phyloP scores from a whole-genome alignment of 2,888 invertebrate genomes.

The Drosophila mettleri region DNA sequence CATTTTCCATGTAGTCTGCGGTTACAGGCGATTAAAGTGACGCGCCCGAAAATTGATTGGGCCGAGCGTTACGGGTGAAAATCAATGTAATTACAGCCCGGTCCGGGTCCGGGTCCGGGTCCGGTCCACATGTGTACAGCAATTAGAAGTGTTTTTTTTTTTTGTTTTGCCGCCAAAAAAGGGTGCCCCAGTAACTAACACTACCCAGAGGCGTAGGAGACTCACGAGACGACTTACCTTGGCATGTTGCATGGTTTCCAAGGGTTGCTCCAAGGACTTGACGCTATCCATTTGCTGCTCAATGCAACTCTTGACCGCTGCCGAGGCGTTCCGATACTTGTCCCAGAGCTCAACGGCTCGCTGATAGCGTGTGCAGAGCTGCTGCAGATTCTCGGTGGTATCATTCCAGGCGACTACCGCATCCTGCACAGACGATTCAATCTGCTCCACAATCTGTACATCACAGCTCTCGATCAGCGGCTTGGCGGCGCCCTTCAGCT shows the following conservation, averaged over 20 bases:
- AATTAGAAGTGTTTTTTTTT: constrained; percentile 61
- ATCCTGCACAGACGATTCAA: constrained; percentile 91
- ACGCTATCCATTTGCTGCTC: constrained; percentile 91
- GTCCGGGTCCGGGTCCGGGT: constrained; percentile 36
- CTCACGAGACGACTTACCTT: constrained; percentile 87
- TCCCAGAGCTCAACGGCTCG: constrained; percentile 93
- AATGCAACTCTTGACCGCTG: constrained; percentile 90
- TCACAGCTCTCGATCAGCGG: constrained; percentile 90
- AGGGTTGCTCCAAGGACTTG: constrained; percentile 88
- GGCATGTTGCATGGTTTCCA: constrained; percentile 89
- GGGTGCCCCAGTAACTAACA: no score
- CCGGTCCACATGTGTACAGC: constrained; percentile 32
- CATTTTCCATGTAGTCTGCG: constrained; percentile 39
- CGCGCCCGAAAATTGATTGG: constrained; percentile 68
- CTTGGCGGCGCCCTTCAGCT: constrained; percentile 89
- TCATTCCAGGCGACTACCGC: constrained; percentile 92
- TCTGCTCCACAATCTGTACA: constrained; percentile 89
- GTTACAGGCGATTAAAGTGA: constrained; percentile 67
- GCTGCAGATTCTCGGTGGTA: constrained; percentile 91
- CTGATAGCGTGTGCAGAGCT: constrained; percentile 91
- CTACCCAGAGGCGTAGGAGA: no score
- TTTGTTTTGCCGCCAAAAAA: constrained; percentile 61
- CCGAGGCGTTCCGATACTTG: constrained; percentile 91
- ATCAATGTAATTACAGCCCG: constrained; percentile 73
- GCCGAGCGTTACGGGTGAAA: constrained; percentile 48